Base-by-base conservation (phyloP, 2,113 vertebrate genomes). In the Halcyon senegalensis region DNA sequence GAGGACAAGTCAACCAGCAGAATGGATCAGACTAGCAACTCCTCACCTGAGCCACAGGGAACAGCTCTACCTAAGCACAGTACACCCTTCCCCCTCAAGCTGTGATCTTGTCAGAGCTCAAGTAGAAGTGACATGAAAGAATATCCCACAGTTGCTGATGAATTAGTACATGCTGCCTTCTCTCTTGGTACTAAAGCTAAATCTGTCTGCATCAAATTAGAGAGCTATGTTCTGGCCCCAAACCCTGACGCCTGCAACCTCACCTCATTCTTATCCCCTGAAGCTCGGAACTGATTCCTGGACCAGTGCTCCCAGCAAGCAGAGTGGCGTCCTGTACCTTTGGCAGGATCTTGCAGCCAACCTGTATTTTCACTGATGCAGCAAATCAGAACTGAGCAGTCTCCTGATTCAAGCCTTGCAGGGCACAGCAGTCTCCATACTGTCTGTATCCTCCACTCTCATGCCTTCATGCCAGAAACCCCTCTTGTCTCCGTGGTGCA, bases 1-100 rank as follows among this genome's bases (percentile, higher is more conserved):
- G 48, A 89, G 87, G 83, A 74, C 87, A 88, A 90, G 81, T 82
- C 83, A 87, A 79, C 69, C 69, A 90, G 80, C 58, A 93, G 81
- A 94, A 89, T 56, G 43, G n/a, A 92, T 93, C 79, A 93, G 66
- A 33, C 11, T 33, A 92, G 43, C 43, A 90, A 58, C 53, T 88
- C 24, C 56, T 92, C 37, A 84, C 58, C 24, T 2, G 2, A 93
- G 44, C 80, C 55, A 37, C 43, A 51, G 86, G 74, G 74, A 93
- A 53, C 41, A 84, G 56, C 69, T 79, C 46, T 84, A 89, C 86
- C 80, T 94, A 68, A 89, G 74, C 31, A 50, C 21, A 75, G 24
- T 30, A 37, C 20, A 82, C 58, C 44, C 69, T 82, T 87, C 44
- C 31, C 35, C 86, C 62, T 93, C 89, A 76, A 87, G 73, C 69